A percentile compares a stretch with the other conserved stretches of the same genome.
Evolutionary conservation across 2,888 invertebrate genomes (phyloP).

Genomic region (Heliconius ismenius): DNA sequence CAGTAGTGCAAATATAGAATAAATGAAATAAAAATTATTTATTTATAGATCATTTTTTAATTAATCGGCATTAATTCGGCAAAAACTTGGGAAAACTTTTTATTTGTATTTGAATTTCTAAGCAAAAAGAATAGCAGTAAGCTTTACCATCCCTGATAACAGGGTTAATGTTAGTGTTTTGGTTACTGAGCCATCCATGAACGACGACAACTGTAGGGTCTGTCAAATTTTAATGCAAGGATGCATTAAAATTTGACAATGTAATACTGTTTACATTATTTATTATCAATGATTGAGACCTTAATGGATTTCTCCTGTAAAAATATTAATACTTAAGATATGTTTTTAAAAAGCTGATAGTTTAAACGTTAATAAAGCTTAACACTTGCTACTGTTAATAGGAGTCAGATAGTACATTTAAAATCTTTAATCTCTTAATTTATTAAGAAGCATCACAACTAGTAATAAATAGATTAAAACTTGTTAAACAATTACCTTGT

Average conservation of each 20-base stretch:
- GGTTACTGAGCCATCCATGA: slow-evolving; percentile 60
- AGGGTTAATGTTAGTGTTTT: slow-evolving; percentile 48
- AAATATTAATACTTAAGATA: background rate
- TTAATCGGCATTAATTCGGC: too few species aligned
- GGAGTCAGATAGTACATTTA: too few species aligned
- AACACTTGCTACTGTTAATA: too few species aligned
- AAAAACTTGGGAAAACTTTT: too few species aligned
- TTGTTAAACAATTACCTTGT: slow-evolving; percentile 52
- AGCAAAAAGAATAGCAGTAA: background rate
- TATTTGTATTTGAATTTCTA: background rate
- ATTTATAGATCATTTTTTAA: background rate
- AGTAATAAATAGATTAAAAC: background rate
- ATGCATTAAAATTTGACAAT: slow-evolving; percentile 55
- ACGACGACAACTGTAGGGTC: slow-evolving; percentile 53
- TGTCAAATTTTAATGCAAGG: too few species aligned
- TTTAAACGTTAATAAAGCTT: too few species aligned
- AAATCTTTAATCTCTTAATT: too few species aligned
- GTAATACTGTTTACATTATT: slow-evolving; percentile 51
- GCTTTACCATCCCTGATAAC: slow-evolving; percentile 52
- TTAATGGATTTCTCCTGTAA: slow-evolving; percentile 51
- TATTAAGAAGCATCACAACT: background rate
- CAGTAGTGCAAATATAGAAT: background rate
- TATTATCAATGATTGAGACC: slow-evolving; percentile 50
- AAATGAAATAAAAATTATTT: background rate
- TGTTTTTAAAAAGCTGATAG: too few species aligned